phyloP scores from a whole-genome alignment of 30 jellyfish, hydroid and myxozoan genomes.

The Turritopsis dohrnii region DNA sequence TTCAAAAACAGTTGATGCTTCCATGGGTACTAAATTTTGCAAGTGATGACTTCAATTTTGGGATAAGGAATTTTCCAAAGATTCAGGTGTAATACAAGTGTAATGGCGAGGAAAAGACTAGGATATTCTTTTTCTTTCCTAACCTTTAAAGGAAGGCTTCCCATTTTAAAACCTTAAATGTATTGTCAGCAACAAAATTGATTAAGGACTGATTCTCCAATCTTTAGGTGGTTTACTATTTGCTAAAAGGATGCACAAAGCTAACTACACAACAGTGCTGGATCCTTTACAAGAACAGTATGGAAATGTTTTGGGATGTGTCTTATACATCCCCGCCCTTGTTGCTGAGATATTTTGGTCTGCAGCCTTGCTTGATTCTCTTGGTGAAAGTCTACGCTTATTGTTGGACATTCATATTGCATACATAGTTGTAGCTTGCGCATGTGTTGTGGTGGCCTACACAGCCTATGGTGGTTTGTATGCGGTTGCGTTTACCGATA shows the following conservation, averaged over 20 bases:
- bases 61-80: too few relatives aligned
- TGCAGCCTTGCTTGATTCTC: slow-evolving; percentile 86
- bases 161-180: too few relatives aligned
- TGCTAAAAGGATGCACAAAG: slow-evolving; percentile 78
- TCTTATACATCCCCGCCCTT: slow-evolving; percentile 81
- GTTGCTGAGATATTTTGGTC: slow-evolving; percentile 95
- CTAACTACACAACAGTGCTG: slow-evolving; percentile 85
- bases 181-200: too few relatives aligned
- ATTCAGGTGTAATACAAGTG: too few relatives aligned
- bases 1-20: too few relatives aligned
- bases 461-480: slow-evolving; percentile 93
- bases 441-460: slow-evolving; percentile 66
- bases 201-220: background rate
- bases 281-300: slow-evolving; percentile 91
- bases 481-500: slow-evolving; percentile 88
- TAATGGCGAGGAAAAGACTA: too few relatives aligned
- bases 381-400: slow-evolving; percentile 87
- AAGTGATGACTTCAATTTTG: too few relatives aligned
- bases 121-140: too few relatives aligned
- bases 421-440: slow-evolving; percentile 69
- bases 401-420: slow-evolving; percentile 60
- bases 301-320: slow-evolving; percentile 85
- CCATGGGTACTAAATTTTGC: too few relatives aligned
- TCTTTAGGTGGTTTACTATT: slow-evolving; percentile 75
- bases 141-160: too few relatives aligned